phyloP scores from a whole-genome alignment of 2,113 vertebrate genomes.

The Marcusenius ussheri region DNA sequence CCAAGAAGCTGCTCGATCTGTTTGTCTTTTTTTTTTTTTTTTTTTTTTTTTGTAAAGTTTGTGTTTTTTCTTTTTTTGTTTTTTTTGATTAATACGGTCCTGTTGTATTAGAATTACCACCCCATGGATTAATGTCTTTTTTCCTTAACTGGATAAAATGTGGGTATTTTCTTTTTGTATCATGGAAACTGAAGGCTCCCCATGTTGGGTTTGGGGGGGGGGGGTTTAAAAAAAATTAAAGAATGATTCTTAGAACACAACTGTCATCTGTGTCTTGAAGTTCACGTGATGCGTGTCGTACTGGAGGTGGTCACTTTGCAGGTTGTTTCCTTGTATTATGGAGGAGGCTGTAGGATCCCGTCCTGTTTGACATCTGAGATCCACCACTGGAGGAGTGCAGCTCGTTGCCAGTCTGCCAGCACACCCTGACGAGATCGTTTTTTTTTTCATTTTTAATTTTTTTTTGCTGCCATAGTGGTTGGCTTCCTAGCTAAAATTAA shows the following conservation, averaged over 20 bases:
- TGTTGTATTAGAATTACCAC: not conserved
- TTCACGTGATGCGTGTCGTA: not conserved
- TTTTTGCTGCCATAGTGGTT: not conserved
- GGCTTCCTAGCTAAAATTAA: not conserved
- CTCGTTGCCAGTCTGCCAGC: not conserved
- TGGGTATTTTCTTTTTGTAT: constrained; percentile 17
- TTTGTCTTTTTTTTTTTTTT: not conserved
- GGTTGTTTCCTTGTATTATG: not conserved
- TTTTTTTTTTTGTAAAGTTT: too few species aligned
- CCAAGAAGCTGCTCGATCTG: not conserved
- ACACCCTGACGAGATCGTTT: not conserved
- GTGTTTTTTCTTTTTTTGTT: too few species aligned
- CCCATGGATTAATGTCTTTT: constrained; percentile 2
- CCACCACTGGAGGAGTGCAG: not conserved
- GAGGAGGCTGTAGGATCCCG: not conserved
- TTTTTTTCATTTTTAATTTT: too few species aligned
- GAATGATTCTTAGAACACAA: constrained; percentile 20
- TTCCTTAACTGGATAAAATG: not conserved
- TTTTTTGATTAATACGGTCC: too few species aligned
- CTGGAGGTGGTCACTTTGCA: not conserved
- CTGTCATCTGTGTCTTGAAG: not conserved
- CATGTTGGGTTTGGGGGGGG: not conserved
- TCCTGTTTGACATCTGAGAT: not conserved
- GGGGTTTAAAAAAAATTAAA: constrained; percentile 16
- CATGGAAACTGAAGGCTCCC: not conserved